Percentiles rank a stretch among this genome's conserved stretches.
Evolutionary conservation across 2,797 vertebrate genomes (phyloP).

Genomic region (Pipistrellus nathusii): DNA sequence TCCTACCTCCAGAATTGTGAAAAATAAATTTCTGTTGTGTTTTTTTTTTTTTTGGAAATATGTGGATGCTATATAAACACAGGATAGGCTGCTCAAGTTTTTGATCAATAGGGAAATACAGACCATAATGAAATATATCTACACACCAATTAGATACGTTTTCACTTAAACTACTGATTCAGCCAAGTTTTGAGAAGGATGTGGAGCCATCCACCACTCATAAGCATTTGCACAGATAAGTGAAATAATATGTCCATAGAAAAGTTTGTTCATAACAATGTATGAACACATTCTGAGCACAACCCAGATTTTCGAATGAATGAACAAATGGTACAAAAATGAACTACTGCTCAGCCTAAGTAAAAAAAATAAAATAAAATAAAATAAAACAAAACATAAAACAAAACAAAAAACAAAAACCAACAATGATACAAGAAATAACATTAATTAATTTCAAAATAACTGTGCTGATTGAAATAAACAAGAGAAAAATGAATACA

Average conservation of each 20-base stretch:
- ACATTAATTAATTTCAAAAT: background rate
- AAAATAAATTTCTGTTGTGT: background rate
- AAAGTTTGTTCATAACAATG: background rate
- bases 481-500: background rate
- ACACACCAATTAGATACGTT: background rate
- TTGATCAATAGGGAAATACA: background rate
- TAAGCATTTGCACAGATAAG: background rate
- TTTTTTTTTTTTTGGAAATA: background rate
- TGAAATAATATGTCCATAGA: background rate
- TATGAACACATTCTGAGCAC: background rate
- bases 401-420: background rate
- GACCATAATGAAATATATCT: background rate
- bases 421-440: background rate
- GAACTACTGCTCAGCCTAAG: background rate
- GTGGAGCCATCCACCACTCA: background rate
- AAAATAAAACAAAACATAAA: background rate
- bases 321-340: background rate
- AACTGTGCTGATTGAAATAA: background rate
- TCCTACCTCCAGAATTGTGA: background rate
- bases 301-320: background rate
- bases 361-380: background rate
- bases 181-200: background rate
- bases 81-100: background rate
- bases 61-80: background rate
- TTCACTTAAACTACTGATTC: background rate